Base-by-base conservation (phyloP, 2,797 vertebrate genomes). In the Setipinna tenuifilis region DNA sequence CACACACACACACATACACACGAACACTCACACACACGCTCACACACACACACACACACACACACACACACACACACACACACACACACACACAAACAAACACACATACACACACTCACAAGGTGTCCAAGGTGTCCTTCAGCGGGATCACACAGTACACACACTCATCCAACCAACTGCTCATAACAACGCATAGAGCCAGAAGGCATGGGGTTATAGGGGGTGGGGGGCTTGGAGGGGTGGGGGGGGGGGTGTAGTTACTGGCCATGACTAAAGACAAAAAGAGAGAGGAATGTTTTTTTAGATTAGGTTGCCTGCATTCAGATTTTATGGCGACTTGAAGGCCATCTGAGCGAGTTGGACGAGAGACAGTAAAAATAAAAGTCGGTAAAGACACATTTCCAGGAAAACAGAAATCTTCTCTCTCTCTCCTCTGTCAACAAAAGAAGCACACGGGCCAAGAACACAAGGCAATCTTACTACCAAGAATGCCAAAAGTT, bases 201-300 rank as follows among this genome's bases (percentile, higher is more conserved):
- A 71, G 50, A 9, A 54, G 50, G 50, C 7, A 54, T 54, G 50
- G 35, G 35, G 35, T 41, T 41, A 5, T 41, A 2, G 35, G 35
- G 2, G 35, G 35, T 41, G 35, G 2, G 35, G 35, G 35, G 35
- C 5, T 41, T 41, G 2, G 35, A 41, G 35, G 9, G 2, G 61
- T 0, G 7, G 23, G 0, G n/a, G 7, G 62, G 23, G 23, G 62
- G 62, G 23, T 25, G 23, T n/a, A 11, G 23, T 65, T 28, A 65
- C 62, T 28, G 62, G n/a, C 62, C 10, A 28, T 75, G 35, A 31
- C 68, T 75, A 75, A 75, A 75, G 68, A 35, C 68, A 75, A 35
- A 17, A 35, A 14, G 28, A 75, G 28, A 71, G 12, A 71, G 25
- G 25, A 71, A 71, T 71, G 65, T 71, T 31, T 71, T 71, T 31